These are phyloP conservation scores for Esox niger DNA, from an alignment of 2,113 vertebrate genomes.

Conservation along the genomic window DNA sequence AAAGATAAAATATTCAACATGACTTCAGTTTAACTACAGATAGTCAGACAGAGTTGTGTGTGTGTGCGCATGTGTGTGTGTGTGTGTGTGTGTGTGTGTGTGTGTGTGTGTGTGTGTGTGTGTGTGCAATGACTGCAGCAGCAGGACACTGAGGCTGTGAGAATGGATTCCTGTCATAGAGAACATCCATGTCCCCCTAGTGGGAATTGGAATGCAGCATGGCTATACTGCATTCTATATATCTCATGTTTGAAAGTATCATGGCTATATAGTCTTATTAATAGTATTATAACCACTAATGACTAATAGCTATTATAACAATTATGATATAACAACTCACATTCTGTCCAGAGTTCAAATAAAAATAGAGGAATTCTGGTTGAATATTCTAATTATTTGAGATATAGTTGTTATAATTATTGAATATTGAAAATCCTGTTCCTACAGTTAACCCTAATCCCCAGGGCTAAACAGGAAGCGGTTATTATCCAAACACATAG, in stretches of 20 bases:
- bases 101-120: slow-evolving; percentile 4
- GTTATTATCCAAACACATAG: slow-evolving; percentile 65
- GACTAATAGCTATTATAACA: background rate
- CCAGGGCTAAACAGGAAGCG: slow-evolving; percentile 58
- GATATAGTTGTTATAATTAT: slow-evolving; percentile 52
- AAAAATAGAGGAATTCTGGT: background rate
- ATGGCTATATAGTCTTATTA: background rate
- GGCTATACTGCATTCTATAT: slow-evolving; percentile 51
- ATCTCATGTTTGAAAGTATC: background rate
- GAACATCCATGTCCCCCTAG: slow-evolving; percentile 50
- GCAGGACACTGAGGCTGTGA: slow-evolving; percentile 49
- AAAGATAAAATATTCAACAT: slow-evolving; percentile 11
- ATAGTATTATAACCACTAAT: background rate
- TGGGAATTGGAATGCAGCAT: slow-evolving; percentile 70
- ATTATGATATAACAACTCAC: background rate
- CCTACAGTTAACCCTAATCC: slow-evolving; percentile 62
- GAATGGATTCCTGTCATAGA: slow-evolving; percentile 62
- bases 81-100: background rate
- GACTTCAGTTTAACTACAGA: slow-evolving; percentile 27
- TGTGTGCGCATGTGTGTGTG: background rate
- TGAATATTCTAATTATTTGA: slow-evolving; percentile 38
- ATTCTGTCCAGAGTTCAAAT: background rate
- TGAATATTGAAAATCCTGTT: slow-evolving; percentile 55
- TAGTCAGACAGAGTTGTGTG: background rate
- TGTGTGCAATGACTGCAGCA: background rate